phyloP scores from a whole-genome alignment of 2,797 vertebrate species.

The Urophycis tenuis region DNA sequence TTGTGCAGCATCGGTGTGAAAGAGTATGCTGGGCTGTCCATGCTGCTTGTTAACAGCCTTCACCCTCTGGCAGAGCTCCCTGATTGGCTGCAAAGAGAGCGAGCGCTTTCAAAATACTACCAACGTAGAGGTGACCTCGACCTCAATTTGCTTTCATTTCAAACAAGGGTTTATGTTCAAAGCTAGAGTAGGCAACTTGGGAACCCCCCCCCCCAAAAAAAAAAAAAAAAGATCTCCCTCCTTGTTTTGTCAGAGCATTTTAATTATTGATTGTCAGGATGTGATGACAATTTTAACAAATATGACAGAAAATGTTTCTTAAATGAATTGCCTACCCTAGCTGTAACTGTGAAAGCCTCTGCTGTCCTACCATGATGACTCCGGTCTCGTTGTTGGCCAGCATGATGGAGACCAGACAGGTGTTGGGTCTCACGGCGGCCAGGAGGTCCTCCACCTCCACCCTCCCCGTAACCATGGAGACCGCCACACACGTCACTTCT shows the following conservation, averaged over 20 bases:
- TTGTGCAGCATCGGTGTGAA: slow-evolving; percentile 93
- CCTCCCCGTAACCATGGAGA: slow-evolving; percentile 74
- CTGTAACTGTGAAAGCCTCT: background rate
- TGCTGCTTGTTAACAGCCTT: slow-evolving; percentile 65
- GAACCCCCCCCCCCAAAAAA: too few relatives aligned
- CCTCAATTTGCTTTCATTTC: too few relatives aligned
- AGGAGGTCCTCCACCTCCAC: slow-evolving; percentile 82
- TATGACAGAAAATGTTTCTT: too few relatives aligned
- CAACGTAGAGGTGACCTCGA: background rate
- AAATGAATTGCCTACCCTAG: too few relatives aligned
- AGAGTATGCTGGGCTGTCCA: slow-evolving; percentile 61
- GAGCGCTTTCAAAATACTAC: background rate
- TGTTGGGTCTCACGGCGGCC: slow-evolving; percentile 76
- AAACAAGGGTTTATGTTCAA: too few relatives aligned
- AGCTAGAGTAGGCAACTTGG: too few relatives aligned
- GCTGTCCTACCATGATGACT: slow-evolving; percentile 82
- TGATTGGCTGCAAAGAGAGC: slow-evolving; percentile 72
- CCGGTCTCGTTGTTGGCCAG: slow-evolving; percentile 97
- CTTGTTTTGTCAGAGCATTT: too few relatives aligned
- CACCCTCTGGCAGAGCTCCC: slow-evolving; percentile 75
- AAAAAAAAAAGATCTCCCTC: too few relatives aligned
- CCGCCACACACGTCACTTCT: slow-evolving; percentile 84
- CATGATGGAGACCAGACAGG: slow-evolving; percentile 91
- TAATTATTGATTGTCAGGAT: too few relatives aligned
- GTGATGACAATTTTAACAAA: too few relatives aligned